Percentiles rank a stretch among this genome's conserved stretches.
These are phyloP conservation scores for Pangasius sanitwongsei DNA, from an alignment of 2,797 vertebrate species.

Conservation along the genomic window DNA sequence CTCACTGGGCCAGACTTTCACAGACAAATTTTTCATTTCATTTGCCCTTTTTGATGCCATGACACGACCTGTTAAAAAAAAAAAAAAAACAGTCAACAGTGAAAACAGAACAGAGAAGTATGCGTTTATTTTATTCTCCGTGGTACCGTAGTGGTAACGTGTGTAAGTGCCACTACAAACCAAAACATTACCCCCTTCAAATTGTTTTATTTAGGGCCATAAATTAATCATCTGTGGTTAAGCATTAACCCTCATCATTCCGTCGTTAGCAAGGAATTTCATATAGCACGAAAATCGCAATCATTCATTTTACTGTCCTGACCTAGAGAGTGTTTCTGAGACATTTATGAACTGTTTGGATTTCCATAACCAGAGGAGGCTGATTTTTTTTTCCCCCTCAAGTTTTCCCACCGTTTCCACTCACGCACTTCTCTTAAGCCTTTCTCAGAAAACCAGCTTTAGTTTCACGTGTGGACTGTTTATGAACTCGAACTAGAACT, in stretches of 20 bases:
- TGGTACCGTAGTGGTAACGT: background rate
- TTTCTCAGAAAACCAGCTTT: conserved; percentile 3
- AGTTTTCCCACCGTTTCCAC: conserved; percentile 1
- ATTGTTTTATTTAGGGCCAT: background rate
- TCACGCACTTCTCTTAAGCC: background rate
- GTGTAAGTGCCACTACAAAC: background rate
- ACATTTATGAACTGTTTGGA: background rate
- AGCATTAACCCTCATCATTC: background rate
- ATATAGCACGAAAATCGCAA: background rate
- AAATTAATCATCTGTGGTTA: background rate
- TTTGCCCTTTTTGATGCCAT: background rate
- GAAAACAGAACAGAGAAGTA: background rate
- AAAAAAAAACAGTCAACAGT: background rate
- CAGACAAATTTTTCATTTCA: background rate
- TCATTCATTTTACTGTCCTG: background rate
- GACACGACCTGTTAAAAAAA: too few relatives aligned
- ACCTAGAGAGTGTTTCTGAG: background rate
- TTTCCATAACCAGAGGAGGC: background rate
- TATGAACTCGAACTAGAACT: background rate
- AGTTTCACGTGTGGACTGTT: background rate
- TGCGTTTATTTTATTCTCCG: background rate
- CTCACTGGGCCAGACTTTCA: background rate
- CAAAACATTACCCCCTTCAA: background rate
- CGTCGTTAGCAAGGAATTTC: background rate
- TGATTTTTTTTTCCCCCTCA: background rate